phyloP scores from a whole-genome alignment of 2,113 vertebrate genomes.

The Triplophysa siluroides region DNA sequence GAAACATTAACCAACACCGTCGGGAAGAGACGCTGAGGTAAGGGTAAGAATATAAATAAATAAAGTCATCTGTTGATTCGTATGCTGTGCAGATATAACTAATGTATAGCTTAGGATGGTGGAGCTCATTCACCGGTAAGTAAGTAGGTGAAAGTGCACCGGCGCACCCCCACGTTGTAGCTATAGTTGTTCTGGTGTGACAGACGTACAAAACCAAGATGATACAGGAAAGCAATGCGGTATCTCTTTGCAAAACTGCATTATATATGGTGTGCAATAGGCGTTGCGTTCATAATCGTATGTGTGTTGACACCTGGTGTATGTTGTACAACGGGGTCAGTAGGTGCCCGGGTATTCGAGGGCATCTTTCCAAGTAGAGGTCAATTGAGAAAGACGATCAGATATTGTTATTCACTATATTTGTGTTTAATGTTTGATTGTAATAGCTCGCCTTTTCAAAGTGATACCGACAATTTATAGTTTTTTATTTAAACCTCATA shows the following conservation, averaged over 20 bases:
- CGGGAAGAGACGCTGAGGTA: not conserved
- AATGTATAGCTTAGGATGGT: not conserved
- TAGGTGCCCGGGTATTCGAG: conserved; percentile 35
- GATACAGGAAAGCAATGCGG: not conserved
- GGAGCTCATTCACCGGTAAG: not conserved
- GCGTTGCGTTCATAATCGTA: not conserved
- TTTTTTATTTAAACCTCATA: too few species aligned
- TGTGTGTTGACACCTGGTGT: conserved; percentile 24
- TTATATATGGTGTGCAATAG: not conserved
- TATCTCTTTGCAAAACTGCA: not conserved
- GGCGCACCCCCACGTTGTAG: not conserved
- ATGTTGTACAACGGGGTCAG: not conserved
- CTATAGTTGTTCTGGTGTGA: not conserved
- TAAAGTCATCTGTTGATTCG: not conserved
- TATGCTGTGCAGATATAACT: not conserved
- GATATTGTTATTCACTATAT: not conserved
- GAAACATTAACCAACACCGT: not conserved
- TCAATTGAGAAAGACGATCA: conserved; percentile 42
- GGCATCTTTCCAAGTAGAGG: conserved; percentile 64
- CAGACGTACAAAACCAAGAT: not conserved
- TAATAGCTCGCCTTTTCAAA: not conserved
- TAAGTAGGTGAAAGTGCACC: conserved; percentile 50
- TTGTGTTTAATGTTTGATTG: not conserved
- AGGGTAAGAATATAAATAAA: conserved; percentile 23
- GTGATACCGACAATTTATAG: not conserved